A percentile compares a stretch with the other conserved stretches of the same genome.
phyloP scores from a whole-genome alignment of 2,797 vertebrate species.

The Thripadectes ignobilis region DNA sequence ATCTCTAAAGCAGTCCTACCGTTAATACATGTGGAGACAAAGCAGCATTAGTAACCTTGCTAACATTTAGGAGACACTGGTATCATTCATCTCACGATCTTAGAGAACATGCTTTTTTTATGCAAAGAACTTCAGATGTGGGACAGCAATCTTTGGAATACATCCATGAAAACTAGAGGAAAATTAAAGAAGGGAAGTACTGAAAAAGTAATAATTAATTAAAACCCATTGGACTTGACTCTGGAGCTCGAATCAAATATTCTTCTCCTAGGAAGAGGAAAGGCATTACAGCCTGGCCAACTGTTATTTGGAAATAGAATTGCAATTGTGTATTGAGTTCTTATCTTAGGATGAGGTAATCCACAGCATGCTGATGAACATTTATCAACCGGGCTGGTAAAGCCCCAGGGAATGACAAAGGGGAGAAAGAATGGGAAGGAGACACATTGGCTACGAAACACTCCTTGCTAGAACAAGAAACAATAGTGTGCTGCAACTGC shows the following conservation, averaged over 20 bases:
- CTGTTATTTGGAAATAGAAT: slow-evolving; percentile 61
- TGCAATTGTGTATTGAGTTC: slow-evolving; percentile 64
- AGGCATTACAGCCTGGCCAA: slow-evolving; percentile 13
- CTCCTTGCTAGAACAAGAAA: slow-evolving; percentile 62
- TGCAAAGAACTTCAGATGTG: neutral
- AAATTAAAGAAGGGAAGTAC: neutral
- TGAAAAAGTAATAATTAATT: neutral
- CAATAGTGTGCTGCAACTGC: slow-evolving; percentile 46
- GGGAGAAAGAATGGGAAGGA: slow-evolving; percentile 52
- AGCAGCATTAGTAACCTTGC: neutral
- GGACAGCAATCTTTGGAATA: neutral
- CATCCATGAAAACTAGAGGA: neutral
- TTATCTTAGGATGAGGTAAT: slow-evolving; percentile 66
- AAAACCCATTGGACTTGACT: neutral
- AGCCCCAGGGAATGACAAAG: slow-evolving; percentile 66
- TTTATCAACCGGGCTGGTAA: slow-evolving; percentile 54
- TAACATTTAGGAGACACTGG: neutral
- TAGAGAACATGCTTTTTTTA: neutral
- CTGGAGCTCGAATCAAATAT: neutral
- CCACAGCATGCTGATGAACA: slow-evolving; percentile 38
- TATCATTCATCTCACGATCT: neutral
- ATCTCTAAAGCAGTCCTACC: neutral
- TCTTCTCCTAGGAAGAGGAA: neutral
- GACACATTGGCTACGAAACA: slow-evolving; percentile 54
- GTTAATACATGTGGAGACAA: neutral